Conservation (phyloP, 37 sponge, comb jelly and placozoan genomes). For the Chondrosia reniformis region DNA sequence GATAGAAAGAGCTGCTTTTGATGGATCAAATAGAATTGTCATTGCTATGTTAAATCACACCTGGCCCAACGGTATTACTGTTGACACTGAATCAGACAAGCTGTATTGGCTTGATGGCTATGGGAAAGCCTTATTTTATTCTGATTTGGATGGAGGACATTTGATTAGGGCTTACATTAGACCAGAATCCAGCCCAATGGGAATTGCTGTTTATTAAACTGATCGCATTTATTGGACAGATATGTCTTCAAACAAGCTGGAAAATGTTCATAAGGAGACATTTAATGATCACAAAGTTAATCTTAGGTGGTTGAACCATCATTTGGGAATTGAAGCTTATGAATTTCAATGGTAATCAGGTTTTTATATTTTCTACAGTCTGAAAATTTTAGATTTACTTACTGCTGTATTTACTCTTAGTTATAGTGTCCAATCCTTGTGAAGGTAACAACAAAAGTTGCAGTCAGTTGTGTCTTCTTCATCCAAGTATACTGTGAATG, state of each 20-base stretch:
- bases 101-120: slow-evolving; percentile 34
- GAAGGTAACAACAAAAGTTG: slow-evolving; percentile 61
- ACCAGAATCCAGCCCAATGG: background rate
- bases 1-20: slow-evolving; percentile 61
- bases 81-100: slow-evolving; percentile 9
- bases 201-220: slow-evolving; percentile 29
- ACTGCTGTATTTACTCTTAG: no score
- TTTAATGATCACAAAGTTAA: no score
- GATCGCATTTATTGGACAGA: slow-evolving; percentile 53
- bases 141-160: background rate
- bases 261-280: no score
- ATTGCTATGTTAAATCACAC: slow-evolving; percentile 19
- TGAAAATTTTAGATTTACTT: no score
- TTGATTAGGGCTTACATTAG: background rate
- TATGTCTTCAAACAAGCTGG: no score
- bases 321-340: no score
- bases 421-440: slow-evolving; percentile 57
- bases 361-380: no score
- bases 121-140: background rate
- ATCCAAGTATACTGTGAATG: slow-evolving; percentile 12
- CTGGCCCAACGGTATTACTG: slow-evolving; percentile 16
- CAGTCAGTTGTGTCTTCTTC: slow-evolving; percentile 64
- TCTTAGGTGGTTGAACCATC: no score
- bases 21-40: slow-evolving; percentile 41
- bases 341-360: no score